phyloP scores from a whole-genome alignment of 1,140 invertebrate genomes.

The Cydia strobilella region DNA sequence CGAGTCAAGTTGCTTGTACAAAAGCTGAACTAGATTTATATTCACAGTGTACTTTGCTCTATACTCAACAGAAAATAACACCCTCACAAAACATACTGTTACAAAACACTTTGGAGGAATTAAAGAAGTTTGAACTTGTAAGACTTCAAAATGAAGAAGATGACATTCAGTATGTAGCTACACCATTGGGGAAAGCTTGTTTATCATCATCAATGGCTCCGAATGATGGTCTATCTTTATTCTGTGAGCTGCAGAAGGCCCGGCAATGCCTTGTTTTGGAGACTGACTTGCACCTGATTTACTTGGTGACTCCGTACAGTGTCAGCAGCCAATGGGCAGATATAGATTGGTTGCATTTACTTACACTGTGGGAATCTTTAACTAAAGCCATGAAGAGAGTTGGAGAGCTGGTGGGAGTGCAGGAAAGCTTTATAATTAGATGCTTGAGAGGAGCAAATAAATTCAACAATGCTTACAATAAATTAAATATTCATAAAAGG shows the following conservation, averaged over 20 bases:
- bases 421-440: constrained; percentile 92
- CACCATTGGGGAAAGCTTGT: constrained; percentile 94
- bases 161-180: constrained; percentile 85
- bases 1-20: constrained; percentile 90
- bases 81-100: constrained; percentile 59
- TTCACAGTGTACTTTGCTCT: constrained; percentile 88
- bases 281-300: constrained; percentile 96
- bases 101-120: constrained; percentile 65
- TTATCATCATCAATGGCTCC: constrained; percentile 95
- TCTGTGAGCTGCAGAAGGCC: constrained; percentile 95
- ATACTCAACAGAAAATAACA: constrained; percentile 50
- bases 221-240: constrained; percentile 92
- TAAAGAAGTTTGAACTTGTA: constrained; percentile 82
- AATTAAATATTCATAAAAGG: constrained; percentile 79
- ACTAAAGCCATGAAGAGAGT: constrained; percentile 90
- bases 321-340: constrained; percentile 87
- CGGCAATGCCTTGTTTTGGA: constrained; percentile 95
- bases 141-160: constrained; percentile 77
- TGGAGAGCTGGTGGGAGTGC: constrained; percentile 94
- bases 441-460: constrained; percentile 87
- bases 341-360: constrained; percentile 94
- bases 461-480: constrained; percentile 79
- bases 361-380: constrained; percentile 92
- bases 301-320: constrained; percentile 94
- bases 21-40: constrained; percentile 89